A percentile compares a stretch with the other conserved stretches of the same genome.
phyloP scores from a whole-genome alignment of 2,113 vertebrate genomes.

The Morone chrysops region DNA sequence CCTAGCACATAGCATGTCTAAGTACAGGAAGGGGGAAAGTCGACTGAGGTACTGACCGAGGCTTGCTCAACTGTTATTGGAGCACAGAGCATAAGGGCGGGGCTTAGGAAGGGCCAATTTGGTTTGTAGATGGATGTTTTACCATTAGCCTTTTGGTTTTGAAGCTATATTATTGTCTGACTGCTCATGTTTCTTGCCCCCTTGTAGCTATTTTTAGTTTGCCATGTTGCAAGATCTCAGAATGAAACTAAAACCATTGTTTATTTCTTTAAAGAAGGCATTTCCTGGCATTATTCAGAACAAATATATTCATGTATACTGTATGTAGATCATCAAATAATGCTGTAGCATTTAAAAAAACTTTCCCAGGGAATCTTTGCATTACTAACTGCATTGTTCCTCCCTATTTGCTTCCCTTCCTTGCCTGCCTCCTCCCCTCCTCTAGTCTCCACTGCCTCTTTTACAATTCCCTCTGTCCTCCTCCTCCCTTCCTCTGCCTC shows the following conservation, averaged over 20 bases:
- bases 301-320: background rate
- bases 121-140: too few species aligned
- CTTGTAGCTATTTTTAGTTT: background rate
- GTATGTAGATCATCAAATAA: background rate
- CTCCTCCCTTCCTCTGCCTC: background rate
- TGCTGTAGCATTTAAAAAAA: background rate
- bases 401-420: background rate
- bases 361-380: background rate
- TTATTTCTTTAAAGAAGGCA: background rate
- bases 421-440: background rate
- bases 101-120: too few species aligned
- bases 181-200: background rate
- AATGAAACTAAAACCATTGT: background rate
- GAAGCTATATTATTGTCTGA: background rate
- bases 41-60: too few species aligned
- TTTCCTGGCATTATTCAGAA: background rate
- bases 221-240: background rate
- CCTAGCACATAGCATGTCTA: too few species aligned
- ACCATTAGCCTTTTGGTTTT: background rate
- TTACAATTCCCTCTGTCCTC: constrained; percentile 19
- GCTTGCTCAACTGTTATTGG: too few species aligned
- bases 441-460: background rate
- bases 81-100: too few species aligned
- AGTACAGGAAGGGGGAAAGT: too few species aligned
- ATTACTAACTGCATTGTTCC: background rate